Evolutionary conservation across 2,888 invertebrate species (phyloP).

Genomic region (Harpagoxenus sublaevis): DNA sequence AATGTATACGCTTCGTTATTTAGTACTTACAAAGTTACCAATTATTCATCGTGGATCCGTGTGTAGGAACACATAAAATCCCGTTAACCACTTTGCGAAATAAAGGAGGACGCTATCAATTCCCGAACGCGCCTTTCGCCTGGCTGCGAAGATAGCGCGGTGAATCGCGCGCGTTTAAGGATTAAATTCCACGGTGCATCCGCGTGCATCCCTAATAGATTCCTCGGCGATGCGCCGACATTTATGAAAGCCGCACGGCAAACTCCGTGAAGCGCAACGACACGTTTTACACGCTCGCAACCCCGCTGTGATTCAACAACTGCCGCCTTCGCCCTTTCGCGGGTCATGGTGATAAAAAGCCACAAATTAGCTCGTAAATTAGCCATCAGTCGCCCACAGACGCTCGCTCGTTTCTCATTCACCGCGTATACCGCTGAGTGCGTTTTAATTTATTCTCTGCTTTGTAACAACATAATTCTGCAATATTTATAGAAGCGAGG

Average conservation of each 20-base stretch:
- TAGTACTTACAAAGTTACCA: not conserved
- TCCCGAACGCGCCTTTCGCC: slow-evolving; percentile 24
- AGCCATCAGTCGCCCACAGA: slow-evolving; percentile 25
- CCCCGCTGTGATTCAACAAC: slow-evolving; percentile 63
- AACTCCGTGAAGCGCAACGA: slow-evolving; percentile 18
- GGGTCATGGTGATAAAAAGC: slow-evolving; percentile 58
- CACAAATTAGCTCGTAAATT: slow-evolving; percentile 59
- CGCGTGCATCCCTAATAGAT: slow-evolving; percentile 47
- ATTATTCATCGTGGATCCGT: slow-evolving; percentile 2
- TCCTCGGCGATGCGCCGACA: slow-evolving; percentile 41
- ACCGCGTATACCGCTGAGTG: not conserved
- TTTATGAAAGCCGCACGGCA: slow-evolving; percentile 43
- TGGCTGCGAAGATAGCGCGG: slow-evolving; percentile 1
- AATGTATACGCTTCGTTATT: not conserved
- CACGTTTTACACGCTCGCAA: slow-evolving; percentile 9
- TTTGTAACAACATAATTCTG: not conserved
- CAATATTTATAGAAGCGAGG: not conserved
- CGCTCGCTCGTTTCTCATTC: slow-evolving; percentile 12
- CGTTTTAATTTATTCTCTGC: not conserved
- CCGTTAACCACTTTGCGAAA: slow-evolving; percentile 40
- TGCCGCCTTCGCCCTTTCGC: slow-evolving; percentile 49
- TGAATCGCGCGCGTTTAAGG: slow-evolving; percentile 25
- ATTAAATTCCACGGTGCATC: slow-evolving; percentile 41
- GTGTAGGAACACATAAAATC: slow-evolving; percentile 25
- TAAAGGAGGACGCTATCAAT: slow-evolving; percentile 47